Conservation (phyloP, 2,888 invertebrate genomes). For the Oscheius sp. region DNA sequence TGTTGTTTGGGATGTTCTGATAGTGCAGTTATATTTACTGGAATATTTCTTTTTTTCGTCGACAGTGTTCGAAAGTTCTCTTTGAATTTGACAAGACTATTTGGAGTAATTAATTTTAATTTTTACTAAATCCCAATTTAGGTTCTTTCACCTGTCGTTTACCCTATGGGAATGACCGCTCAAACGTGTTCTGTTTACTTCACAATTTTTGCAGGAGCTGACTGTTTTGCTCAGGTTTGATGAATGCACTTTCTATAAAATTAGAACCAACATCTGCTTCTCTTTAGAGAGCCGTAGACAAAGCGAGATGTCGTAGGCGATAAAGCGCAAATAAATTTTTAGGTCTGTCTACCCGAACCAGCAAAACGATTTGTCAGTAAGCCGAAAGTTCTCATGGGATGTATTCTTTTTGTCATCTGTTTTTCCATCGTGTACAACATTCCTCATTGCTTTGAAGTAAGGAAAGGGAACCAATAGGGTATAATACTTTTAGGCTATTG, state of each 20-base stretch:
- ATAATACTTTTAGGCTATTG: slow-evolving; percentile 34
- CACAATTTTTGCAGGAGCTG: slow-evolving; percentile 68
- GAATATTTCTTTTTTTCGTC: slow-evolving; percentile 61
- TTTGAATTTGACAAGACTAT: slow-evolving; percentile 47
- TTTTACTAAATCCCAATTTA: slow-evolving; percentile 29
- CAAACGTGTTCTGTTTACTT: slow-evolving; percentile 70
- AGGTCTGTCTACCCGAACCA: slow-evolving; percentile 62
- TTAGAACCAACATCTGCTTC: neutral
- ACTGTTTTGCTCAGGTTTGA: slow-evolving; percentile 66
- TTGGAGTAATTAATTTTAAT: slow-evolving; percentile 34
- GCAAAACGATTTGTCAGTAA: slow-evolving; percentile 43
- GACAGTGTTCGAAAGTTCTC: slow-evolving; percentile 60
- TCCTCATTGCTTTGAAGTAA: slow-evolving; percentile 67
- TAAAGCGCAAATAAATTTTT: slow-evolving; percentile 22
- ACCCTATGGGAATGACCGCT: slow-evolving; percentile 68
- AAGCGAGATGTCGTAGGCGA: neutral
- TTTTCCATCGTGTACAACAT: slow-evolving; percentile 66
- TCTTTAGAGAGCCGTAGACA: neutral
- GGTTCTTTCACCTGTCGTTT: slow-evolving; percentile 57
- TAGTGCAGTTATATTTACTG: slow-evolving; percentile 61
- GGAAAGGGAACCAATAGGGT: neutral
- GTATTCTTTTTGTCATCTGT: slow-evolving; percentile 51
- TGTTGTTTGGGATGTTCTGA: slow-evolving; percentile 68
- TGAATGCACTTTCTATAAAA: neutral
- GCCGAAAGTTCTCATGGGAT: slow-evolving; percentile 40